phyloP scores from a whole-genome alignment of 2,888 invertebrate genomes.

The Agonopterix heracliana region DNA sequence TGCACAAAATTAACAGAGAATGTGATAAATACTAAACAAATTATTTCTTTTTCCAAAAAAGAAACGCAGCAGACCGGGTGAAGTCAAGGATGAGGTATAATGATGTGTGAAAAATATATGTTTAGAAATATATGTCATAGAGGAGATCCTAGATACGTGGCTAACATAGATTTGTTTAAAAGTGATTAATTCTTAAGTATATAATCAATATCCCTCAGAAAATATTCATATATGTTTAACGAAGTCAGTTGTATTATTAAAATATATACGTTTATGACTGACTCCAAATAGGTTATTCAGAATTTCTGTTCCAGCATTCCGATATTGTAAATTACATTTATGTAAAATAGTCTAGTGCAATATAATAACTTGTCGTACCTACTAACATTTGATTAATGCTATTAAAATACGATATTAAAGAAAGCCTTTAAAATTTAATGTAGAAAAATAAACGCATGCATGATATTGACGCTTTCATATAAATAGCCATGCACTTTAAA shows the following conservation, averaged over 20 bases:
- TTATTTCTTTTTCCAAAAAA: constrained; percentile 76
- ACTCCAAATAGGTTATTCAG: background rate
- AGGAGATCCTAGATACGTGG: constrained; percentile 58
- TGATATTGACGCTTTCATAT: background rate
- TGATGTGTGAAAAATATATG: constrained; percentile 67
- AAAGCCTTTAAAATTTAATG: background rate
- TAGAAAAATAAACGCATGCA: background rate
- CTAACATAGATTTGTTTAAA: constrained; percentile 65
- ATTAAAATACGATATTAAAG: background rate
- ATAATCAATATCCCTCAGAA: background rate
- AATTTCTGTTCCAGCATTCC: background rate
- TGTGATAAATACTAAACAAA: constrained; percentile 63
- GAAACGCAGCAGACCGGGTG: constrained; percentile 88
- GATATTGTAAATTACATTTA: background rate
- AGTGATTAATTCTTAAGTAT: constrained; percentile 53
- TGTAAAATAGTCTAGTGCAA: constrained; percentile 21
- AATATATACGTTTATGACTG: too few species aligned
- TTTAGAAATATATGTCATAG: constrained; percentile 67
- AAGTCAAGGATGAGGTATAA: constrained; percentile 84
- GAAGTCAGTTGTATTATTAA: too few species aligned
- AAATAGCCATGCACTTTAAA: too few species aligned
- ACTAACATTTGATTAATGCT: constrained; percentile 15
- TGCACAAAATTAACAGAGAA: constrained; percentile 65
- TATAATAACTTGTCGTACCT: constrained; percentile 57
- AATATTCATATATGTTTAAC: too few species aligned